Evolutionary conservation across 2,888 invertebrate species (phyloP).

Genomic region (Caenorhabditis macrosperma): DNA sequence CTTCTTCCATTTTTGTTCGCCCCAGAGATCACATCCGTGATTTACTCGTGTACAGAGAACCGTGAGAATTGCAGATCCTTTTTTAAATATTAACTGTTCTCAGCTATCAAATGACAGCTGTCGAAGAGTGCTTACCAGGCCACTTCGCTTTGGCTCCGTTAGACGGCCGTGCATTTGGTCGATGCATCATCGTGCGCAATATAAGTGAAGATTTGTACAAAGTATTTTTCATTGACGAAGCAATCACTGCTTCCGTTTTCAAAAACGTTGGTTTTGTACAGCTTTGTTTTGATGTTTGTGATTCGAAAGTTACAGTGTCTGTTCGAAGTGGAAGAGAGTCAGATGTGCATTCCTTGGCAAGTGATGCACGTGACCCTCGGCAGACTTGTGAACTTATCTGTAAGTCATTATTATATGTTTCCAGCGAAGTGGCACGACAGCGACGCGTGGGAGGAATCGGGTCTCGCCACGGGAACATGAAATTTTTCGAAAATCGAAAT

Average conservation of each 20-base stretch:
- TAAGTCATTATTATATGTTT: background rate
- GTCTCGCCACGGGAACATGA: too few relatives aligned
- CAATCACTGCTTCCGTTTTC: constrained; percentile 12
- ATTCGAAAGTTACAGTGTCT: constrained; percentile 26
- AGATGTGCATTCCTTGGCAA: constrained; percentile 46
- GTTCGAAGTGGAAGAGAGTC: constrained; percentile 21
- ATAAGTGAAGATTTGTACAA: background rate
- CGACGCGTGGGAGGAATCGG: background rate
- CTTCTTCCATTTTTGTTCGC: constrained; percentile 60
- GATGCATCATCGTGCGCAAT: constrained; percentile 57
- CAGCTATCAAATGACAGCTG: constrained; percentile 1
- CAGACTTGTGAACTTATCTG: constrained; percentile 13
- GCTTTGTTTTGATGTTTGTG: background rate
- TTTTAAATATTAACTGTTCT: background rate
- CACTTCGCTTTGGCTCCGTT: constrained; percentile 61
- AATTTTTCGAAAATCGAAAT: too few relatives aligned
- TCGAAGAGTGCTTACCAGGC: constrained; percentile 9
- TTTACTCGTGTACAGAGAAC: constrained; percentile 56
- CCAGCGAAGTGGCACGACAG: background rate
- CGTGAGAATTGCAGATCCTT: constrained; percentile 24
- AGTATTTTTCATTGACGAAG: constrained; percentile 39
- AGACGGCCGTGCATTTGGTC: constrained; percentile 46
- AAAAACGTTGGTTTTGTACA: background rate
- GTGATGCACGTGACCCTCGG: constrained; percentile 45
- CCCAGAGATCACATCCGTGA: constrained; percentile 60